phyloP scores from a whole-genome alignment of 2,888 invertebrate genomes.

The Agelastica alni region DNA sequence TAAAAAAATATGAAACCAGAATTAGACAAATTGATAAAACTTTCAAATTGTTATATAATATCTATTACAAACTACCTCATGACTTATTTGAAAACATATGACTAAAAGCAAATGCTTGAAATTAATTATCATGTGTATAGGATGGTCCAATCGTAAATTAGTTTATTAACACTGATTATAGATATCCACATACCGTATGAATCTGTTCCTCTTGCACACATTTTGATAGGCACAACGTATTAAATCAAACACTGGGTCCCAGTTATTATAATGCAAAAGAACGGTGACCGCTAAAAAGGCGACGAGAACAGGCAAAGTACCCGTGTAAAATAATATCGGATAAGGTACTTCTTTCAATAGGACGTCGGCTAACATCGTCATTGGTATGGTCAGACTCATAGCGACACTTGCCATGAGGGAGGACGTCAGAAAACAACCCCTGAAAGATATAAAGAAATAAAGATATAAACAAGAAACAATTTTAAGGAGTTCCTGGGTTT shows the following conservation, averaged over 20 bases:
- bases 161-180: slow-evolving; percentile 1
- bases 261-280: slow-evolving; percentile 77
- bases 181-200: slow-evolving; percentile 57
- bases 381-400: slow-evolving; percentile 84
- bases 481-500: too few species aligned
- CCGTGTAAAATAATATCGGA: slow-evolving; percentile 74
- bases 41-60: too few species aligned
- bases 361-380: slow-evolving; percentile 86
- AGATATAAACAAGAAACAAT: too few species aligned
- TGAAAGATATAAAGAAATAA: too few species aligned
- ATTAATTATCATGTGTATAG: too few species aligned
- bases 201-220: slow-evolving; percentile 58
- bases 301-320: slow-evolving; percentile 76
- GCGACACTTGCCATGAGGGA: slow-evolving; percentile 86
- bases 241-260: slow-evolving; percentile 74
- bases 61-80: too few species aligned
- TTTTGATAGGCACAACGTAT: slow-evolving; percentile 60
- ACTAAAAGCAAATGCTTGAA: too few species aligned
- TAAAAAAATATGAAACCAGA: too few species aligned
- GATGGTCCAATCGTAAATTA: slow-evolving; percentile 48
- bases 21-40: too few species aligned
- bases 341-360: slow-evolving; percentile 71
- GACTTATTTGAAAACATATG: too few species aligned
- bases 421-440: slow-evolving; percentile 89
- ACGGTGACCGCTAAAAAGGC: slow-evolving; percentile 73